Evolutionary conservation across 2,888 invertebrate genomes (phyloP), one percentile per base, ranked within the genome.

Genomic region (Agrotis exclamationis): DNA sequence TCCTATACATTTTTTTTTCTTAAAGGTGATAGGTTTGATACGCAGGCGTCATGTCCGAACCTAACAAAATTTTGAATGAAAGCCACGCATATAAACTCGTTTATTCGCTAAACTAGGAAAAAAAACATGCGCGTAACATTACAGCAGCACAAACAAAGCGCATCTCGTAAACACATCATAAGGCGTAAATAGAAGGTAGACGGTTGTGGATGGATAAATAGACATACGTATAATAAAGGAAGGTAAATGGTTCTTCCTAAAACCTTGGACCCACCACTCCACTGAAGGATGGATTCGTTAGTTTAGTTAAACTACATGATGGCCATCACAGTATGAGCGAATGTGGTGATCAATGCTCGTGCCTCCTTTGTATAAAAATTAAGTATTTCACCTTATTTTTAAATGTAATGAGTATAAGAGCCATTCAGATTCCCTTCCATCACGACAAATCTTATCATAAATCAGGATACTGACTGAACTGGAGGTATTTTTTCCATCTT

Each of bases 131-230:
- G 94, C 95, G 90, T 90, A 78, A 88, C 92, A 92, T 90, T 89
- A 93, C 90, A 92, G 86, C 90, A 91, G 94, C 94, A 94, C 93
- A 93, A 88, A 87, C 85, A 94, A 95, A 95, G 95, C 95, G 89
- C 89, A 76, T 90, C 85, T 86, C 89, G 82, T 79, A 76, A 85
- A 74, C 33, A 74, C 77, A 63, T 60, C 80, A 82, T 80, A 81
- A 76, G 64, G 80, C 57, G 44, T 72, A 64, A 68, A 75, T 56
- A 58, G 70, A 50, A 63, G 78, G 73, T 56, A 28, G 73, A 77
- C 72, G 76, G 75, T 86, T 65, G 81, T 87, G 87, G 87, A 88
- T 86, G 84, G 84, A 75, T 70, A 65, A n/a, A 58, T 45, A 7
- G 16, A 44, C 7, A 44, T 56, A 28, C 18, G 22, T 50, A n/a